Base-by-base conservation (phyloP, 2,888 invertebrate species). In the Chironomus riparius region DNA sequence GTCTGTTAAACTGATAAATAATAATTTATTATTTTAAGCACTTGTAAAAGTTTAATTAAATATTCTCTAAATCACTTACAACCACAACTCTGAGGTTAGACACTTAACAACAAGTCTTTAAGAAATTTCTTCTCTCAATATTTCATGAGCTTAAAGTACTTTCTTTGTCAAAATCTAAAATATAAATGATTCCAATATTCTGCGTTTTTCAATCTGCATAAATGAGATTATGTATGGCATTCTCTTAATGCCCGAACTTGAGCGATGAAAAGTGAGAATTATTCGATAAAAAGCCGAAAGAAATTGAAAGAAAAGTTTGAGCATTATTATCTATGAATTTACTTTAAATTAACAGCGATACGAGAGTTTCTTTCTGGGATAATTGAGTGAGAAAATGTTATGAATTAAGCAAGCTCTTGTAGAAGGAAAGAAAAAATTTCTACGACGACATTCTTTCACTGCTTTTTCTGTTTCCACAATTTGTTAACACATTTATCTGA, bases 201-300 rank as follows among this genome's bases (percentile, higher is more conserved):
- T 38, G 38, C 38, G 38, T 56, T 48, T 24, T 71, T 71, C 50
- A 24, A 50, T 18, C 24, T 71, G 71, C 18, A 48, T 18, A 71
- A 71, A 71, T 70, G 71, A 56, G 71, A 71, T 71, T 71, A 21
- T 21, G 18, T 71, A 71, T 71, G 50, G 50, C 70, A 70, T 47
- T 70, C 71, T 71, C 71, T 71, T 71, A n/a, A 21, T 18, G 15
- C 70, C 6, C 71, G 71, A 71, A 28, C 50, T 15, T 22, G 48
- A 71, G 48, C 70, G 47, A 50, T 70, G 50, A 70, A 70, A 70
- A 50, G 70, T 56, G 71, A 71, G 71, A 71, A 71, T 24, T 71
- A 71, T 71, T 24, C 24, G 70, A 56, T 50, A 48, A 24, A 47
- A 71, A 70, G 21, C 22, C 18, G 71, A 71, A 71, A n/a, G 56